phyloP scores from a whole-genome alignment of 2,797 vertebrate species.

The Anas bernieri region DNA sequence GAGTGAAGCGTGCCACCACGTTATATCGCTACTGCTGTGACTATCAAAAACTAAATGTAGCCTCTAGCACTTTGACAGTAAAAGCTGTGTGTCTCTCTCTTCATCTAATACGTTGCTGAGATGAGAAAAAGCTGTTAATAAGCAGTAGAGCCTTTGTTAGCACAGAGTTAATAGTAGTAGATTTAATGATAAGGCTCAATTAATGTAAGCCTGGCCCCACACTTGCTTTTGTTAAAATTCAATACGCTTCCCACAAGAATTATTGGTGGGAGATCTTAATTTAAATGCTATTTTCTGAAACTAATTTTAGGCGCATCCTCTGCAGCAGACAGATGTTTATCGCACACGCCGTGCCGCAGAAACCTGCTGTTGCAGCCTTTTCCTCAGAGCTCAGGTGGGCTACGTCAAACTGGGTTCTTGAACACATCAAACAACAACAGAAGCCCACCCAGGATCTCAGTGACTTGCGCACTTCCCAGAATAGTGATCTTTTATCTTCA shows the following conservation, averaged over 20 bases:
- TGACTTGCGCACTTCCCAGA: not conserved
- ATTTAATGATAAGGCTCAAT: constrained; percentile 29
- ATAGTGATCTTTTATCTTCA: not conserved
- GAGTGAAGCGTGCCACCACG: not conserved
- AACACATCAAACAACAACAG: not conserved
- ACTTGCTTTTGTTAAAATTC: not conserved
- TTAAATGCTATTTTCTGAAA: not conserved
- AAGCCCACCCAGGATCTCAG: not conserved
- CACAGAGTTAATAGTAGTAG: not conserved
- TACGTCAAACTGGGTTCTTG: not conserved
- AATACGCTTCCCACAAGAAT: not conserved
- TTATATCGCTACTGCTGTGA: not conserved
- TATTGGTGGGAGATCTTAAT: not conserved
- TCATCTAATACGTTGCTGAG: not conserved
- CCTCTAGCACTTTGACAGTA: not conserved
- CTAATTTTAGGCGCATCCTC: not conserved
- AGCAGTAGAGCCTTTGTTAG: not conserved
- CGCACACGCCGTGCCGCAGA: not conserved
- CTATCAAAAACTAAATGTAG: constrained; percentile 3
- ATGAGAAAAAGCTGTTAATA: not conserved
- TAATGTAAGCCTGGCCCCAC: not conserved
- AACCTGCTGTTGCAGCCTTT: not conserved
- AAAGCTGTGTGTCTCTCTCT: not conserved
- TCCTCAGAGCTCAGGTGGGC: not conserved
- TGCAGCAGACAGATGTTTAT: not conserved